These are phyloP conservation scores for Busseola fusca DNA, from an alignment of 2,888 invertebrate genomes.

Conservation along the genomic window DNA sequence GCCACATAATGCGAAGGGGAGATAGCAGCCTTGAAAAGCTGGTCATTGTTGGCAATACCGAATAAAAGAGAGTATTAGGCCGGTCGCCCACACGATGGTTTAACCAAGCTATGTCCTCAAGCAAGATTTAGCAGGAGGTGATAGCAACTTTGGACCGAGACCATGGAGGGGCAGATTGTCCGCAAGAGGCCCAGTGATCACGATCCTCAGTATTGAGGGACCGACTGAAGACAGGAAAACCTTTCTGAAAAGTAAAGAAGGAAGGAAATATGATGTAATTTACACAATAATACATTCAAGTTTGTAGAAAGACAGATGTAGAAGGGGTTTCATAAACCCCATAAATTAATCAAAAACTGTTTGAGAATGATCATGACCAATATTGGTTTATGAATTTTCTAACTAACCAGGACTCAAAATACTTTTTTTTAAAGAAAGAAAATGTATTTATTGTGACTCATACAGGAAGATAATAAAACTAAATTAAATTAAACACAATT, in stretches of 20 bases:
- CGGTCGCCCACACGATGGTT: not conserved
- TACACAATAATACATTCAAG: not conserved
- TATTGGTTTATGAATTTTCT: not conserved
- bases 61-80: not conserved
- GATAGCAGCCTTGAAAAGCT: not conserved
- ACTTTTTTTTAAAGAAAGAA: no score
- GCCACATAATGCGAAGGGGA: not conserved
- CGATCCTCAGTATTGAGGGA: not conserved
- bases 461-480: no score
- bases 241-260: no score
- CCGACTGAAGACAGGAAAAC: not conserved
- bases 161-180: not conserved
- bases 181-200: not conserved
- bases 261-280: not conserved
- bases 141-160: not conserved
- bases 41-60: not conserved
- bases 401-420: no score
- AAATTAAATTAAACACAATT: no score
- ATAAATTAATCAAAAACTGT: not conserved
- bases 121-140: not conserved
- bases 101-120: not conserved
- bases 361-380: not conserved
- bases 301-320: not conserved
- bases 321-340: not conserved
- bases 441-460: no score